Base-by-base conservation (phyloP, 2,797 vertebrate species). In the Pangasius sanitwongsei region DNA sequence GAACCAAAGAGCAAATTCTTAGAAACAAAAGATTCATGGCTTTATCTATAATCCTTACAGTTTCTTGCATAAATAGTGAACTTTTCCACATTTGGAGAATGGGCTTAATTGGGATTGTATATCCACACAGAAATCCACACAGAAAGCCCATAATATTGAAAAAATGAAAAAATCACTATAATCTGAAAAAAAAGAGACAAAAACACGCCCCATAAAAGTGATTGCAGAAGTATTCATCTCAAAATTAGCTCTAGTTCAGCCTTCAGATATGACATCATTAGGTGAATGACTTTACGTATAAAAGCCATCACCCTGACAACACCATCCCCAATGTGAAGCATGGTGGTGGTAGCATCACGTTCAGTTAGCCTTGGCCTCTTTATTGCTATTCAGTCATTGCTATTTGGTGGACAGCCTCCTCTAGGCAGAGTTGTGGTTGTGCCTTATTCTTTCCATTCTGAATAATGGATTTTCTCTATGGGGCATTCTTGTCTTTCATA, bases 11-110 rank as follows among this genome's bases (percentile, higher is more conserved):
- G 53, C 53, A 59, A 37, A 57, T 57, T 34, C 78, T 34, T 57
- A 20, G 31, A 81, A 57, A 81, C 81, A 83, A 83, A 83, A 63
- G 57, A 83, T 28, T 28, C 23, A 25, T 28, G 34, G 57, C 57
- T 44, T 44, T 6, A 65, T 48, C 57, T 65, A n/a, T 63, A 83
- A 83, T 83, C 59, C 34, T 82, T 59, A 82, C 55, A 44, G 15
- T 18, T 59, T 65, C 23, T 65, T 16, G 1, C 59, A 48, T 65
- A 61, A 18, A 4, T 63, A 8, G 6, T 16, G 41, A 44, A 83
- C 34, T 15, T 34, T 44, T 12, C 20, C 12, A 3, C 34, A 16
- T 13, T 28, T 37, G 11, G 6, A 15, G 20, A 53, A 53, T 31
- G 1, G 18, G 37, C 11, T 59, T 82, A 13, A 41, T 59, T 41